These are phyloP conservation scores for Hippocampus mohnikei DNA, from an alignment of 2,113 vertebrate genomes.

Conservation along the genomic window DNA sequence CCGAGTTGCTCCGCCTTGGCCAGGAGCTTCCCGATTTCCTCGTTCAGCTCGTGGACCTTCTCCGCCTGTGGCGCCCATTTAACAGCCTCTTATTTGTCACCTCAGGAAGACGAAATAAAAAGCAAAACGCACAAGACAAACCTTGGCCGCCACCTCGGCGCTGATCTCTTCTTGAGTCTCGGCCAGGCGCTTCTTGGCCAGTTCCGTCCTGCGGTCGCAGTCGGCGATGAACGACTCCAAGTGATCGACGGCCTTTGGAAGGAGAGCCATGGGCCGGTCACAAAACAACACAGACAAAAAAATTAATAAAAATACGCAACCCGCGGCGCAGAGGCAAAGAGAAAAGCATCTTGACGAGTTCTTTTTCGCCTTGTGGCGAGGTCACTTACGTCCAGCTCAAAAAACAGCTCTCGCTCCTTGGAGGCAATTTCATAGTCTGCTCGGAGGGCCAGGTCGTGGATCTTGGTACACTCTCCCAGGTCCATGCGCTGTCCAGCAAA, in stretches of 20 bases:
- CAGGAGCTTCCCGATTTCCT: constrained; percentile 96
- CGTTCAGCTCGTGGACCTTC: constrained; percentile 96
- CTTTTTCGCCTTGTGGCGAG: neutral
- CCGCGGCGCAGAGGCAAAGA: no score
- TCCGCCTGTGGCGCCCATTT: constrained; percentile 78
- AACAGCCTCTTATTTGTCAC: neutral
- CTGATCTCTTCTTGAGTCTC: constrained; percentile 99
- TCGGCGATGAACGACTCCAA: constrained; percentile 97
- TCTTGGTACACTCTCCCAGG: constrained; percentile 97
- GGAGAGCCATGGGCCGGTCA: neutral
- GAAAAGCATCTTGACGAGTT: neutral
- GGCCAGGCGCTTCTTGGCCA: constrained; percentile 95
- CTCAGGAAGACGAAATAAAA: neutral
- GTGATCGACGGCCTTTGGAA: constrained; percentile 88
- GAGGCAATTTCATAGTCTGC: constrained; percentile 99
- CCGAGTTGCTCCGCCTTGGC: constrained; percentile 97
- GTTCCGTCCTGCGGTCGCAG: constrained; percentile 93
- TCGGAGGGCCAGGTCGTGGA: constrained; percentile 94
- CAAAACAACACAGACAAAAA: neutral
- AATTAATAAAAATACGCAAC: no score
- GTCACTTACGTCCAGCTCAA: constrained; percentile 97
- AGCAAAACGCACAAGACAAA: constrained; percentile 38
- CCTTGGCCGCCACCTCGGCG: constrained; percentile 96
- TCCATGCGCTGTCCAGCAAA: constrained; percentile 86
- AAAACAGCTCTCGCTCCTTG: constrained; percentile 96